Conservation (phyloP, 2,888 invertebrate genomes). For the Odontocerum albicorne region DNA sequence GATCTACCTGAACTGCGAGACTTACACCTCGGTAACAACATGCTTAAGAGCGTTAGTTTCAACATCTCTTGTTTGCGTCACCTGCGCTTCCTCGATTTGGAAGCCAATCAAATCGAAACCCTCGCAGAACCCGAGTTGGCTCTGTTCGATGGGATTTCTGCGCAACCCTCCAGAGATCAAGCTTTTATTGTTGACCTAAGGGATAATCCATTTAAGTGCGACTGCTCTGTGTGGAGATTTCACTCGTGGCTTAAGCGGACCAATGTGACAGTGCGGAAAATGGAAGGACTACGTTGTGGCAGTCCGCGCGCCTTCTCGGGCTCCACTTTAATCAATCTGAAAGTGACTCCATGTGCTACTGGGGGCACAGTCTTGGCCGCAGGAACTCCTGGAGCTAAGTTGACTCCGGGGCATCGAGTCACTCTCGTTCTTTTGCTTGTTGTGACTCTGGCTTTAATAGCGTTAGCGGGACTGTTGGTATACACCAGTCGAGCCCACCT, state of each 20-base stretch:
- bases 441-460: slow-evolving; percentile 56
- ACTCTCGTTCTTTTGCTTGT: slow-evolving; percentile 53
- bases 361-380: slow-evolving; percentile 42
- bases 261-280: slow-evolving; percentile 60
- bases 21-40: slow-evolving; percentile 69
- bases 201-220: slow-evolving; percentile 71
- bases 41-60: slow-evolving; percentile 63
- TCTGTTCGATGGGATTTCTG: slow-evolving; percentile 58
- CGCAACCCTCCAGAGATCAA: slow-evolving; percentile 43
- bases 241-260: slow-evolving; percentile 66
- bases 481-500: slow-evolving; percentile 64
- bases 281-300: slow-evolving; percentile 57
- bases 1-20: slow-evolving; percentile 66
- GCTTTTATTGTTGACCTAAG: slow-evolving; percentile 64
- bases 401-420: slow-evolving; percentile 44
- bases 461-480: slow-evolving; percentile 58
- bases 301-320: slow-evolving; percentile 40
- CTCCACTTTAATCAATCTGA: slow-evolving; percentile 38
- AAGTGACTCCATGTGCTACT: slow-evolving; percentile 42
- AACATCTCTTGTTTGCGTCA: slow-evolving; percentile 66
- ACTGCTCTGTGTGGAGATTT: slow-evolving; percentile 62
- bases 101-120: slow-evolving; percentile 64
- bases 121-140: slow-evolving; percentile 60
- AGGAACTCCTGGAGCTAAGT: no score
- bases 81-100: slow-evolving; percentile 68